Evolutionary conservation across 2,797 vertebrate species (phyloP).

Genomic region (Mus caroli): DNA sequence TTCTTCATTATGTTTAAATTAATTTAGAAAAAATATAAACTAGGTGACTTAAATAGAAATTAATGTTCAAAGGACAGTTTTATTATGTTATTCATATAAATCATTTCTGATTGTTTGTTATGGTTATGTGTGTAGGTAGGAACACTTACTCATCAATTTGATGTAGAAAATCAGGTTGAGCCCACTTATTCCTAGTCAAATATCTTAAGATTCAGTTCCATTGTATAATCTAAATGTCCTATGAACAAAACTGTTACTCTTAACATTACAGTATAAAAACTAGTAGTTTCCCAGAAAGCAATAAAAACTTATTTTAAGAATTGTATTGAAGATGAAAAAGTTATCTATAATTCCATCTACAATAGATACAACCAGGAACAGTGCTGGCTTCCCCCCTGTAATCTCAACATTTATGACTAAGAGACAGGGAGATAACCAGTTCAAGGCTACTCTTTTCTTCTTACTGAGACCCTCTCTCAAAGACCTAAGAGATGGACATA

Average conservation of each 20-base stretch:
- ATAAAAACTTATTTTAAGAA: slow-evolving; percentile 32
- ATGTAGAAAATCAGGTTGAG: slow-evolving; percentile 50
- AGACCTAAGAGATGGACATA: not conserved
- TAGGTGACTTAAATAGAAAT: not conserved
- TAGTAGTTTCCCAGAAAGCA: slow-evolving; percentile 59
- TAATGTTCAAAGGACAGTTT: not conserved
- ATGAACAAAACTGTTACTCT: slow-evolving; percentile 33
- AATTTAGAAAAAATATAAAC: slow-evolving; percentile 55
- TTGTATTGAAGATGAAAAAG: slow-evolving; percentile 29
- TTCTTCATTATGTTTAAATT: slow-evolving; percentile 58
- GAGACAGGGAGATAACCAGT: not conserved
- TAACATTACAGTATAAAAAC: slow-evolving; percentile 6
- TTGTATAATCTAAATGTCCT: slow-evolving; percentile 39
- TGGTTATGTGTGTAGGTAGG: slow-evolving; percentile 42
- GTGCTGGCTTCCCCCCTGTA: not conserved
- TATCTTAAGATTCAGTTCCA: slow-evolving; percentile 53
- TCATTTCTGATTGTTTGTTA: slow-evolving; percentile 46
- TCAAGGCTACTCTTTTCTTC: not conserved
- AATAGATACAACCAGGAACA: not conserved
- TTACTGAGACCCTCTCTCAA: not conserved
- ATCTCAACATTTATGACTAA: not conserved
- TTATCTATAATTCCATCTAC: slow-evolving; percentile 23
- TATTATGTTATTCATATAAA: slow-evolving; percentile 9
- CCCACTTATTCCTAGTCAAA: not conserved
- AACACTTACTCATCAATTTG: not conserved